These are phyloP conservation scores for Psylliodes chrysocephalus DNA, from an alignment of 2,888 invertebrate genomes.

Conservation along the genomic window DNA sequence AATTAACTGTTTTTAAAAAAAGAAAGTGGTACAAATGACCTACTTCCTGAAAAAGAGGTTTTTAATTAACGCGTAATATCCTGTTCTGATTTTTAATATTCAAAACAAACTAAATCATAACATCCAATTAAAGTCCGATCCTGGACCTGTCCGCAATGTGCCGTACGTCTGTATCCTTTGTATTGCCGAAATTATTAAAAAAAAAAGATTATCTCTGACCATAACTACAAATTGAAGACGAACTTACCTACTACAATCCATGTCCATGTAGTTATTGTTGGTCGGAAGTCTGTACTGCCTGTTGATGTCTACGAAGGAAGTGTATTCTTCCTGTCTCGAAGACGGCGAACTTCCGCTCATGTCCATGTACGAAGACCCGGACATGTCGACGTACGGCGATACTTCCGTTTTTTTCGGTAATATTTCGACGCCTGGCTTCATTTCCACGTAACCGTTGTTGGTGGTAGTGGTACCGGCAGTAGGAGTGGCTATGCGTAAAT, in stretches of 20 bases:
- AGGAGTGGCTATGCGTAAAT: neutral
- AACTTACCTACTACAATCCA: conserved; percentile 40
- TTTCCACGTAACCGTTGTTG: conserved; percentile 62
- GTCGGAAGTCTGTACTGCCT: conserved; percentile 38
- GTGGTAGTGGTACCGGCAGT: conserved; percentile 27
- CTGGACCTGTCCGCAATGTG: too few relatives aligned
- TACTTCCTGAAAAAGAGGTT: too few relatives aligned
- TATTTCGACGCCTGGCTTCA: conserved; percentile 61
- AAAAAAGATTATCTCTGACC: too few relatives aligned
- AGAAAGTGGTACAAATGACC: too few relatives aligned
- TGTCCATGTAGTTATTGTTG: conserved; percentile 49
- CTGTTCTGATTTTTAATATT: too few relatives aligned
- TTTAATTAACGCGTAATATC: too few relatives aligned
- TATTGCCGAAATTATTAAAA: too few relatives aligned
- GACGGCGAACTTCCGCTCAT: conserved; percentile 46
- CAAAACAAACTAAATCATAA: too few relatives aligned
- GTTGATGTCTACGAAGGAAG: conserved; percentile 40
- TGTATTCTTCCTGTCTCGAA: conserved; percentile 31
- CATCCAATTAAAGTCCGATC: too few relatives aligned
- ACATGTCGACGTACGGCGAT: conserved; percentile 67
- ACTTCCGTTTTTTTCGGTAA: conserved; percentile 38
- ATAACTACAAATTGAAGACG: too few relatives aligned
- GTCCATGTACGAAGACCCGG: conserved; percentile 53
- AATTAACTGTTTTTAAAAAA: too few relatives aligned
- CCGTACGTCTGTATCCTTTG: too few relatives aligned